phyloP scores from a whole-genome alignment of 2,797 vertebrate genomes.

The Thaleichthys pacificus region DNA sequence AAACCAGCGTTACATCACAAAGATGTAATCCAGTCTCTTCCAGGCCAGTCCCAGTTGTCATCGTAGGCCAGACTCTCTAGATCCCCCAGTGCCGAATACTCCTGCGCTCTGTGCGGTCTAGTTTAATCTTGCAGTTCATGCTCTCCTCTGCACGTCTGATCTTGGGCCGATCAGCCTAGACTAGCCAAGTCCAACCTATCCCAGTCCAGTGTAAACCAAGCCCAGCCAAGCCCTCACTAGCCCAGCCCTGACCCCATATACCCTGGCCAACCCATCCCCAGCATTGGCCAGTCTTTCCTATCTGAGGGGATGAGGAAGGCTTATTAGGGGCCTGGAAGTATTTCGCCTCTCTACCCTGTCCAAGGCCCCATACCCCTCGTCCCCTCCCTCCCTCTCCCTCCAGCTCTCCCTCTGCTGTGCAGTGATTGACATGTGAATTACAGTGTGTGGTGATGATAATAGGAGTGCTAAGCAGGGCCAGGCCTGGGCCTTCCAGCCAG shows the following conservation, averaged over 20 bases:
- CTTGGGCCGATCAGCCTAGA: background rate
- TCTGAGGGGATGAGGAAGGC: conserved; percentile 58
- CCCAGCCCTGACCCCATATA: conserved; percentile 10
- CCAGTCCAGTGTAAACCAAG: conserved; percentile 30
- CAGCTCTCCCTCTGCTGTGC: conserved; percentile 30
- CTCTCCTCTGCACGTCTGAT: background rate
- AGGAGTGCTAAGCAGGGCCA: conserved; percentile 74
- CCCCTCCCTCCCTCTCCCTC: conserved; percentile 48
- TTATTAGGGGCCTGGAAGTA: conserved; percentile 74
- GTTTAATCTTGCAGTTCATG: too few species aligned
- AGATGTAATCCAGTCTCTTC: background rate
- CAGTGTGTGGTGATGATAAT: conserved; percentile 81
- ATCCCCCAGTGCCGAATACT: background rate
- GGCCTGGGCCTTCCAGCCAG: conserved; percentile 71
- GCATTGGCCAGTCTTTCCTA: conserved; percentile 37
- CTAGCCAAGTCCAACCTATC: conserved; percentile 24
- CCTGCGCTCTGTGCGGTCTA: too few species aligned
- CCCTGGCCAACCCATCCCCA: conserved; percentile 37
- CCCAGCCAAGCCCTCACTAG: conserved; percentile 2
- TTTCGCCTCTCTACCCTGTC: conserved; percentile 54
- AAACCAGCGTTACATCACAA: background rate
- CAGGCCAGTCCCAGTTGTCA: background rate
- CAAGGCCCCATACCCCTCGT: conserved; percentile 49
- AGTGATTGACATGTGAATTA: conserved; percentile 82
- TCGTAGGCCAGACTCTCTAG: background rate